These are phyloP conservation scores for Augochlora pura DNA, from an alignment of 1,140 invertebrate species.

Conservation along the genomic window DNA sequence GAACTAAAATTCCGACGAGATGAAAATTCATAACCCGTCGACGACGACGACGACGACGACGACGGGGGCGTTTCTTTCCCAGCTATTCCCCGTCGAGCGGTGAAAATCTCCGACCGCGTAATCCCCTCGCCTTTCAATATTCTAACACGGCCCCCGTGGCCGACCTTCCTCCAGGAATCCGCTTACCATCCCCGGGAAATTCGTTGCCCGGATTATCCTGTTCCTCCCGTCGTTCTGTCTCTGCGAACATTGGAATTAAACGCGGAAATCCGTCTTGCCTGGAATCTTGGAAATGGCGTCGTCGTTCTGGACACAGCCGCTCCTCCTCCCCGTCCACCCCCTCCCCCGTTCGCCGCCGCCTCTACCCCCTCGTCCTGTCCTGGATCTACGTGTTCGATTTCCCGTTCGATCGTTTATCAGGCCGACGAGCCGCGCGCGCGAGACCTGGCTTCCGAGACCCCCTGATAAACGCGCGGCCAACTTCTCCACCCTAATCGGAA, in stretches of 20 bases:
- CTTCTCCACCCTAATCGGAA: too few relatives aligned
- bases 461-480: too few relatives aligned
- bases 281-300: not conserved
- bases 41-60: too few relatives aligned
- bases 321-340: not conserved
- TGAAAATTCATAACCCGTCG: constrained; percentile 21
- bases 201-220: constrained; percentile 13
- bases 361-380: too few relatives aligned
- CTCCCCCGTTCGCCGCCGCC: too few relatives aligned
- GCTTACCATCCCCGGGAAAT: constrained; percentile 31
- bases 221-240: constrained; percentile 12
- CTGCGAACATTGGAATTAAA: constrained; percentile 6
- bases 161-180: not conserved
- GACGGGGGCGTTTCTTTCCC: not conserved
- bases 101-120: not conserved
- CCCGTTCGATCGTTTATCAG: not conserved
- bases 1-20: constrained; percentile 26
- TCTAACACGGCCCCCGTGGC: not conserved
- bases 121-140: constrained; percentile 31
- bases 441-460: too few relatives aligned
- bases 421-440: too few relatives aligned
- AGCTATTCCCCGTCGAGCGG: not conserved
- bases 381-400: not conserved
- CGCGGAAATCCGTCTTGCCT: not conserved
- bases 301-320: not conserved